Conservation (phyloP, 2,797 vertebrate genomes). For the Pogoniulus pusillus region DNA sequence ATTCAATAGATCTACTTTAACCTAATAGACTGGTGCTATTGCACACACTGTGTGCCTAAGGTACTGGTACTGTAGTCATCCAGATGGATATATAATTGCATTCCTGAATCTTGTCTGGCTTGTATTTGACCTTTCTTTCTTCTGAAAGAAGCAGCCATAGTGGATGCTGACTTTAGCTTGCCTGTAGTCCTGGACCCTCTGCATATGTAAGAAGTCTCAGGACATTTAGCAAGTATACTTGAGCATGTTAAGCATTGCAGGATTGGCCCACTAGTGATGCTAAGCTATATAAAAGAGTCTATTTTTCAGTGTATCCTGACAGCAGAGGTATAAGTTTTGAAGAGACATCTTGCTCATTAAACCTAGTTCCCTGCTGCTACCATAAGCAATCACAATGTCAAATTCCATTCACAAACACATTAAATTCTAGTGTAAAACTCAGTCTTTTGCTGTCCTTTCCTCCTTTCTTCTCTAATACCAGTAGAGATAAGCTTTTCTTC, state of each 20-base stretch:
- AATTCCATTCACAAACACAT: slow-evolving; percentile 18
- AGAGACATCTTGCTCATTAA: background rate
- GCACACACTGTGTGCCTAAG: background rate
- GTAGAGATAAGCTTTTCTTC: background rate
- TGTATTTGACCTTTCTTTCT: background rate
- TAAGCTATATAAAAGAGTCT: background rate
- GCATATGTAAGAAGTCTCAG: background rate
- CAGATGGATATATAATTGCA: background rate
- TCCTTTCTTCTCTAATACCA: background rate
- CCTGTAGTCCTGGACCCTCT: background rate
- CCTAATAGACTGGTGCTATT: background rate
- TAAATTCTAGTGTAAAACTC: background rate
- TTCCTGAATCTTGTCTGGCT: background rate
- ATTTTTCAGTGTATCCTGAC: background rate
- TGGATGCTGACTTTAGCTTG: background rate
- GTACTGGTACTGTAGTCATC: background rate
- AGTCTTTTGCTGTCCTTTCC: background rate
- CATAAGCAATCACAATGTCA: background rate
- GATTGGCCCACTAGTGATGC: background rate
- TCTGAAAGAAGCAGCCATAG: background rate
- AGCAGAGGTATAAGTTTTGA: background rate
- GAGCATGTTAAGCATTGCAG: background rate
- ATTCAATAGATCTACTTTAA: fast-evolving
- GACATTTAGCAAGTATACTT: background rate
- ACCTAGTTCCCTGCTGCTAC: background rate